phyloP scores from a whole-genome alignment of 2,113 vertebrate genomes.

The Aythya baeri region DNA sequence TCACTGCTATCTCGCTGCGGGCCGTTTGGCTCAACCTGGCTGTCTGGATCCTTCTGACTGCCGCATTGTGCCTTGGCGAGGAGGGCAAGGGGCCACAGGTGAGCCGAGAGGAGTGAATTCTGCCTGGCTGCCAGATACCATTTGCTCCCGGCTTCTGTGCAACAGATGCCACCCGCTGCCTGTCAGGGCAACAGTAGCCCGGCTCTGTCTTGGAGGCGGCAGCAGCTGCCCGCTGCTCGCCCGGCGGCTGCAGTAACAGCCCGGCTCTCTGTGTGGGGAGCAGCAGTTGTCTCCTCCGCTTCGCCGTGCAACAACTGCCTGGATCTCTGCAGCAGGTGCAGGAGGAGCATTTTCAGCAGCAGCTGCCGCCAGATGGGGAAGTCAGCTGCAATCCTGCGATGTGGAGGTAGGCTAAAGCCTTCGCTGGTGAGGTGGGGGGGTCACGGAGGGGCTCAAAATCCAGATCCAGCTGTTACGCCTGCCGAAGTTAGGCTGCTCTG shows the following conservation, averaged over 20 bases:
- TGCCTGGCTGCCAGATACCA: not conserved
- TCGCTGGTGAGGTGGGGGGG: not conserved
- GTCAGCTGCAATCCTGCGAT: slow-evolving; percentile 40
- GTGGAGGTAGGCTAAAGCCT: slow-evolving; percentile 2
- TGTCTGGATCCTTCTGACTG: not conserved
- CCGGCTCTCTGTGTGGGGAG: not conserved
- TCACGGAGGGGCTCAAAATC: not conserved
- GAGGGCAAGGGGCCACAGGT: not conserved
- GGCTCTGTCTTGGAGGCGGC: not conserved
- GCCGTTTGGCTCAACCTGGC: not conserved
- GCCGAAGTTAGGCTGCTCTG: slow-evolving; percentile 18
- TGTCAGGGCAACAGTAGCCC: not conserved
- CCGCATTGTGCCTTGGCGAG: not conserved
- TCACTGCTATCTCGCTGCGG: not conserved
- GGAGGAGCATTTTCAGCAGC: not conserved
- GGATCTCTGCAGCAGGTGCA: slow-evolving; percentile 35
- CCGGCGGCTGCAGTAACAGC: slow-evolving; percentile 26
- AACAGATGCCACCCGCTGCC: not conserved
- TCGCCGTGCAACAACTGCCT: not conserved
- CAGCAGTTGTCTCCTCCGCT: slow-evolving; percentile 7
- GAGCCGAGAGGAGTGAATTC: not conserved
- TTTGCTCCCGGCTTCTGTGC: slow-evolving; percentile 37
- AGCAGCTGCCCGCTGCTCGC: not conserved
- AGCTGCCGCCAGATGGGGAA: slow-evolving; percentile 60
- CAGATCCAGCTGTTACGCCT: slow-evolving; percentile 55